Conservation (phyloP, 2,888 invertebrate species). For the Torymus aiolomorphi region DNA sequence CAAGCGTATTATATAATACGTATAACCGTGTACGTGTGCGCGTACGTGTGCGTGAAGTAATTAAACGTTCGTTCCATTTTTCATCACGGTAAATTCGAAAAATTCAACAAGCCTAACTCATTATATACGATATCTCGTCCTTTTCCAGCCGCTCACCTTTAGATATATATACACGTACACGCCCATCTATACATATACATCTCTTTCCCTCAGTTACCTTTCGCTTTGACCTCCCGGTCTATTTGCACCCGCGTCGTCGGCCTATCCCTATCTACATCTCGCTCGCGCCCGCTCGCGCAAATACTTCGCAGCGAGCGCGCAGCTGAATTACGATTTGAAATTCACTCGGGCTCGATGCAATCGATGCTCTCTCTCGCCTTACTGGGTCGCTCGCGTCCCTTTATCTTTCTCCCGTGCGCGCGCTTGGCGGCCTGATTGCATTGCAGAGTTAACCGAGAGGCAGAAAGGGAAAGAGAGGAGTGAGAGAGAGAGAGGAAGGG, state of each 20-base stretch:
- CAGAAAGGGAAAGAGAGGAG: too few relatives aligned
- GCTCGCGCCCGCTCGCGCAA: conserved; percentile 1
- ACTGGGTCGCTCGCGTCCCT: background rate
- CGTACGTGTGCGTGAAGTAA: too few relatives aligned
- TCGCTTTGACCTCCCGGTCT: conserved; percentile 12
- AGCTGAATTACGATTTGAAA: conserved; percentile 48
- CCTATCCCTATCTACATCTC: background rate
- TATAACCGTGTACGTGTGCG: too few relatives aligned
- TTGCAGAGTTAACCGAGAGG: background rate
- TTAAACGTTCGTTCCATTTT: too few relatives aligned
- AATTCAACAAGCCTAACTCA: background rate
- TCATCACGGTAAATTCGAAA: too few relatives aligned
- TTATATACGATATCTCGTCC: background rate
- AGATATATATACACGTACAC: too few relatives aligned
- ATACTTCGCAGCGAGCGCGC: conserved; percentile 14
- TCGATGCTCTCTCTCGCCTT: conserved; percentile 9
- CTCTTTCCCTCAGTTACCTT: background rate
- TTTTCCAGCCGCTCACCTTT: conserved; percentile 4
- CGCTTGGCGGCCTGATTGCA: background rate
- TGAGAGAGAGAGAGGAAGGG: too few relatives aligned
- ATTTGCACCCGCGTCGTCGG: background rate
- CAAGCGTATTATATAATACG: too few relatives aligned
- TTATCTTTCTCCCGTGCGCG: background rate
- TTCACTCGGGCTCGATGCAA: conserved; percentile 43
- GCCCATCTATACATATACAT: too few relatives aligned